phyloP scores from a whole-genome alignment of 2,113 vertebrate genomes.

The Zosterops lateralis region DNA sequence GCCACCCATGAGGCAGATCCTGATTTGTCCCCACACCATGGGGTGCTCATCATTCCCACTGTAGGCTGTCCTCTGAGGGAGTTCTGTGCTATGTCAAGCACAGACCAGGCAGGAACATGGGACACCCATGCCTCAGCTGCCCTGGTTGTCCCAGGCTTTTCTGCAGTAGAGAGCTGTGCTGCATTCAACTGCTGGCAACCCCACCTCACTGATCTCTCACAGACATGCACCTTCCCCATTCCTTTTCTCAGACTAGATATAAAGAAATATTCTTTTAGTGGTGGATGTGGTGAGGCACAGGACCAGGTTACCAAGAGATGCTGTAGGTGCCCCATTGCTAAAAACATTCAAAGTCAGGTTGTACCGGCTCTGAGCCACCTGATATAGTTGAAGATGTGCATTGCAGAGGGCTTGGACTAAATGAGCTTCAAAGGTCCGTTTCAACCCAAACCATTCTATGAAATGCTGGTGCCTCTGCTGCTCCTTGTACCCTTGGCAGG shows the following conservation, averaged over 20 bases:
- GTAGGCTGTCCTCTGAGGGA: neutral
- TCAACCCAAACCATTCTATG: neutral
- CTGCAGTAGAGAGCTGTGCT: neutral
- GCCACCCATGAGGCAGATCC: neutral
- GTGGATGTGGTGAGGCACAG: neutral
- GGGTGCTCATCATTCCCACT: neutral
- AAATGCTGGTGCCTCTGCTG: neutral
- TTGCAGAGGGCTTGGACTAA: neutral
- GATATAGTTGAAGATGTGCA: neutral
- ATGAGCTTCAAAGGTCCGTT: neutral
- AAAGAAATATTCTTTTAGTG: fast-evolving
- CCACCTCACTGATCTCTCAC: neutral
- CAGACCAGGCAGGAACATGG: neutral
- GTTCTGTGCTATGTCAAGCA: neutral
- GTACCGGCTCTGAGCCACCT: neutral
- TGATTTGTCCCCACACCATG: neutral
- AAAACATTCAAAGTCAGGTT: neutral
- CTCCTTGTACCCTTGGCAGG: neutral
- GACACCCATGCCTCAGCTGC: neutral
- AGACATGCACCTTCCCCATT: neutral
- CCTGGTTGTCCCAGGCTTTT: fast-evolving
- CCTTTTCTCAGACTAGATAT: neutral
- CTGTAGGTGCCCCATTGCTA: neutral
- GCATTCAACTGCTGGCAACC: neutral
- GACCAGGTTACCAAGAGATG: neutral